Base-by-base conservation (phyloP, 1,140 invertebrate species). In the Bursaphelenchus mucronatus region DNA sequence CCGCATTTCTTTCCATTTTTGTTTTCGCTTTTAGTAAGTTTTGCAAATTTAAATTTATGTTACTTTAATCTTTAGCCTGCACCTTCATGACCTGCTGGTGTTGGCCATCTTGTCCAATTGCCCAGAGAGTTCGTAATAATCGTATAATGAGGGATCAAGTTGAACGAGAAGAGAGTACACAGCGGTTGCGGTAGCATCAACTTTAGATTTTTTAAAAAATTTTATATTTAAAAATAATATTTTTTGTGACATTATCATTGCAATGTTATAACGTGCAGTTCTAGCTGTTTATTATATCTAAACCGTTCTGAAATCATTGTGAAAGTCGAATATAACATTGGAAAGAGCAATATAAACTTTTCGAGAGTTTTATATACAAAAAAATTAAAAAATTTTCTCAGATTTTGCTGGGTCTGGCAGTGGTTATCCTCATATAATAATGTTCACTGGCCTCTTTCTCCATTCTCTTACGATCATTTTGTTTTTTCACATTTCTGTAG, bases 71-170 rank as follows among this genome's bases (percentile, higher is more conserved):
- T 64, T 67, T 43, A 67, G 64, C 70, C 19, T 17, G 69, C 44
- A 43, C 47, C 13, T 67, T 67, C 51, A 9, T 67, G n/a, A 19
- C 19, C 0, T 67, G 66, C 54, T 67, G 66, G 66, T 69, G 46
- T n/a, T 41, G 46, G 13, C 66, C 68, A 3, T 43, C 15, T n/a
- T 57, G 66, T 45, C 66, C 66, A n/a, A 43, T 67, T 44, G 66
- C 66, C 10, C 69, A 69, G 19, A 10, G 54, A n/a, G 54, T 55
- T 15, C n/a, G 6, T 15, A n/a, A 39, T 15, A 55, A 55, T 44
- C 54, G 54, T 15, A 39, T 30, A 30, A 30, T 30, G 30, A 30
- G 30, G 30, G 30, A 30, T 1, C 30, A 30, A 30, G 5, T 30
- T 30, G 30, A 30, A 5, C 30, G 30, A 5, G 30, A 30, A 30